phyloP scores from a whole-genome alignment of 2,113 vertebrate genomes.

The Stegostoma tigrinum region DNA sequence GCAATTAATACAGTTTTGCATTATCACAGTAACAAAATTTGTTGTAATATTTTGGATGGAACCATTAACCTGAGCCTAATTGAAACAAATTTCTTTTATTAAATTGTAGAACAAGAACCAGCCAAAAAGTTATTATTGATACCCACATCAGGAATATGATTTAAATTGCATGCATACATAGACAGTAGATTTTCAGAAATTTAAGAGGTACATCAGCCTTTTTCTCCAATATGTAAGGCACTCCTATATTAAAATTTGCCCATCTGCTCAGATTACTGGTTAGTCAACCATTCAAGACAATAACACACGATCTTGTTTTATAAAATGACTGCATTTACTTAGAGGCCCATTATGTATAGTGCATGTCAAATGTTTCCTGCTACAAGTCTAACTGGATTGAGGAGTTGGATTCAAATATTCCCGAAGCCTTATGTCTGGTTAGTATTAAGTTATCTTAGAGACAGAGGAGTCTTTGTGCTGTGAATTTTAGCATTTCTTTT shows the following conservation, averaged over 20 bases:
- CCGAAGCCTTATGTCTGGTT: background rate
- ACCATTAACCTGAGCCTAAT: background rate
- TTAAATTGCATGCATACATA: background rate
- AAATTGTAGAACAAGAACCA: background rate
- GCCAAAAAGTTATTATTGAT: background rate
- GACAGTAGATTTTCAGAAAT: background rate
- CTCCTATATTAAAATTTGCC: background rate
- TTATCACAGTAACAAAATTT: background rate
- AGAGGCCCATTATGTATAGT: background rate
- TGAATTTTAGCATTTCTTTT: background rate
- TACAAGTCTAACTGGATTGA: background rate
- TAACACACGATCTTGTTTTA: background rate
- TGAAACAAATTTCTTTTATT: background rate
- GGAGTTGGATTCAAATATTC: background rate
- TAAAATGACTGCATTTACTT: background rate
- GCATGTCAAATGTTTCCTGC: constrained; percentile 15
- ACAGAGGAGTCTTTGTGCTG: background rate
- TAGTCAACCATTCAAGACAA: background rate
- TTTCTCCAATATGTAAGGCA: background rate
- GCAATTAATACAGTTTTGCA: background rate
- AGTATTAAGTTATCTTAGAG: background rate
- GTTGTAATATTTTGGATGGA: background rate
- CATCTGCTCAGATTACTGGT: background rate
- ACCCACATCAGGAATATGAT: background rate
- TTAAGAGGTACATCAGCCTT: background rate